Percentiles rank a stretch among this genome's conserved stretches.
These are phyloP conservation scores for Sciurus carolinensis DNA, from an alignment of 2,797 vertebrate genomes.

Conservation along the genomic window DNA sequence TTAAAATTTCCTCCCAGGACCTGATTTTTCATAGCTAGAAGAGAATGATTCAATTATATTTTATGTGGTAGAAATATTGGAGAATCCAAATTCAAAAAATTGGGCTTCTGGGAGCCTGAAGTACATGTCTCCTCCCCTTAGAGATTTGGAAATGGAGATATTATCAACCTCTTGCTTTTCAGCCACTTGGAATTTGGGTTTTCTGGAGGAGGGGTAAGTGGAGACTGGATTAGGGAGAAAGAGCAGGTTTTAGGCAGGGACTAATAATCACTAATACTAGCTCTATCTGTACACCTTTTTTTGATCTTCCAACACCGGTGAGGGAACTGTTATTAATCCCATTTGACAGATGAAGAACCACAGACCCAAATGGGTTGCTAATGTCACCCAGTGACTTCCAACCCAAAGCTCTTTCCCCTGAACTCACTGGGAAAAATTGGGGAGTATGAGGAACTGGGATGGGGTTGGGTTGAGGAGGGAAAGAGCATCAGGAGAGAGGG, in stretches of 20 bases:
- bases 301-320: too few species aligned
- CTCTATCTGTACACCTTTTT: not conserved
- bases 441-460: not conserved
- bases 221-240: constrained; percentile 1
- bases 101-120: not conserved
- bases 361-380: not conserved
- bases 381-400: not conserved
- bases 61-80: constrained; percentile 49
- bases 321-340: not conserved
- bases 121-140: not conserved
- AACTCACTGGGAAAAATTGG: not conserved
- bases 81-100: constrained; percentile 2
- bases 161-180: not conserved
- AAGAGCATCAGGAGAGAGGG: not conserved
- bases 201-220: not conserved
- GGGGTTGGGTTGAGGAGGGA: accelerated
- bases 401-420: not conserved
- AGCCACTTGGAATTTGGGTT: constrained; percentile 20
- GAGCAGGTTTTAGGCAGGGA: not conserved
- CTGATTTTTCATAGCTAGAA: constrained; percentile 50
- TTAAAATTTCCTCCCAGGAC: constrained; percentile 67
- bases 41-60: constrained; percentile 33
- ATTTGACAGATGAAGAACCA: not conserved
- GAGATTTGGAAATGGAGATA: not conserved
- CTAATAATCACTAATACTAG: not conserved